phyloP scores from a whole-genome alignment of 35 echinoderm and acorn worm species.

The Stichopus chloronotus region DNA sequence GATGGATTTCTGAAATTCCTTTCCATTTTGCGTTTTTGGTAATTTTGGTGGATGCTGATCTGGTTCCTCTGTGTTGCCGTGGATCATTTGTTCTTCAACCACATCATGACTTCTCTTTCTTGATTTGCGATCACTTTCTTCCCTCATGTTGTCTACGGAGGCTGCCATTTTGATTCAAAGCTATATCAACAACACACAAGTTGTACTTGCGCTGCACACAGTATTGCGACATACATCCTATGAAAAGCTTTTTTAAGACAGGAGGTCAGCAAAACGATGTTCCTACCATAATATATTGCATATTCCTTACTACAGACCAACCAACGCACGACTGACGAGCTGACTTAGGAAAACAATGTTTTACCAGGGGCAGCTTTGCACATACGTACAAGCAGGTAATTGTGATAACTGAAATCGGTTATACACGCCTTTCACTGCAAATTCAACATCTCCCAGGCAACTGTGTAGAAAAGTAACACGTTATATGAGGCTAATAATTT shows the following conservation, averaged over 20 bases:
- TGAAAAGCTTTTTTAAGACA: neutral
- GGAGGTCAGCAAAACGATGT: neutral
- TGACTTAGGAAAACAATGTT: neutral
- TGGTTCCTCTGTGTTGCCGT: neutral
- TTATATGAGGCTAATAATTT: no score
- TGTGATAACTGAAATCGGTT: no score
- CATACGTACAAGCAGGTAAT: no score
- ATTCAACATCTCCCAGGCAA: no score
- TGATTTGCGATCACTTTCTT: neutral
- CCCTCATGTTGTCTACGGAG: conserved; percentile 18
- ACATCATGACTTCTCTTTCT: neutral
- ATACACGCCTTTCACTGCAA: no score
- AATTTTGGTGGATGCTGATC: neutral
- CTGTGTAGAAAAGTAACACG: no score
- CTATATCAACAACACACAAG: neutral
- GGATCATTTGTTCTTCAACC: neutral
- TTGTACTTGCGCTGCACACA: neutral
- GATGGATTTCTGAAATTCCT: neutral
- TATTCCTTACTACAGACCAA: neutral
- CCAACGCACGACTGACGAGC: neutral
- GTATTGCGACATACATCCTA: neutral
- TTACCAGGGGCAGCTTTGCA: no score
- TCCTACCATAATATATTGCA: neutral
- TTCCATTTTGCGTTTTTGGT: neutral
- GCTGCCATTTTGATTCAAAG: conserved; percentile 2